Base-by-base conservation (phyloP, 2,797 vertebrate species). In the Mus caroli region DNA sequence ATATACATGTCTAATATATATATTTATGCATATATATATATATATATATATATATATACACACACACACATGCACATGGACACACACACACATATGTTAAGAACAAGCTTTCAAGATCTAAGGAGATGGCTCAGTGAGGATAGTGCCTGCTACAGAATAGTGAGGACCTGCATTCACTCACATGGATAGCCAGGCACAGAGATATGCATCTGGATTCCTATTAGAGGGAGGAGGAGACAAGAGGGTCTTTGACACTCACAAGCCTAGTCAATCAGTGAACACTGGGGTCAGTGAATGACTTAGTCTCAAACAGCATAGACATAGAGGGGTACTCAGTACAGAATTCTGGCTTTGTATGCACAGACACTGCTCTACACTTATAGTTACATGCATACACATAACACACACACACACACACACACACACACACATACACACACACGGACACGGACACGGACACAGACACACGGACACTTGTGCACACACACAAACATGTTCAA, bases 401-500 rank as follows among this genome's bases (percentile, higher is more conserved):
- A 37, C 34, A 58, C 24, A 82, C 4, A 58, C 22, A 58, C 1
- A n/a, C 28, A 78, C 28, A 78, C 7, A 11, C 11, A n/a, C 6
- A 58, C 1, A 80, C 15, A 34, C 52, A 56, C 20, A 78, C n/a
- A 26, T 26, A n/a, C 6, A 58, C 1, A 80, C 15, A 34, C 52
- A 56, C n/a, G n/a, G n/a, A n/a, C n/a, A n/a, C n/a, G n/a, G n/a
- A n/a, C n/a, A n/a, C n/a, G n/a, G 7, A 78, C 4, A 52, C 13
- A 24, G 1, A 11, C 19, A n/a, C 1, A 58, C 0, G n/a, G 2
- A 22, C 2, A n/a, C 6, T 37, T 2, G 34, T 14, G 20, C 11
- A n/a, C 6, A 58, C 1, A 80, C 15, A 34, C 52, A 56, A 34
- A 78, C n/a, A 26, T 26, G 13, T 56, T 82, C 79, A 40, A 7